These are phyloP conservation scores for Eupithecia pulchellata DNA, from an alignment of 2,888 invertebrate species.

Conservation along the genomic window DNA sequence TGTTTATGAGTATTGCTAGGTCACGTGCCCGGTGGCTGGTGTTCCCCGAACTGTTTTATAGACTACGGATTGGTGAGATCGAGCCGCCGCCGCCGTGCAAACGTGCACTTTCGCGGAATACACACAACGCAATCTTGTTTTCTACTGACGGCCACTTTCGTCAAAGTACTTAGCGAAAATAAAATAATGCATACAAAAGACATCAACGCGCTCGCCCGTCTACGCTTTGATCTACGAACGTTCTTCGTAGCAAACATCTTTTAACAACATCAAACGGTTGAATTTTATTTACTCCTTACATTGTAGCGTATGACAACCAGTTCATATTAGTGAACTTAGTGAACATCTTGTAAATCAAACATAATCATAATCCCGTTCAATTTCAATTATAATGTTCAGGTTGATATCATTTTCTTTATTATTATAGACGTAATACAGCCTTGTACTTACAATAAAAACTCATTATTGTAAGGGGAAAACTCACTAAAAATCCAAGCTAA, in stretches of 20 bases:
- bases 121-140: slow-evolving; percentile 32
- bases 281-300: background rate
- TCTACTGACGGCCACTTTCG: slow-evolving; percentile 29
- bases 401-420: too few relatives aligned
- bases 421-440: too few relatives aligned
- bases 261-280: background rate
- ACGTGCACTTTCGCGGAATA: slow-evolving; percentile 65
- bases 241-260: slow-evolving; percentile 11
- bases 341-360: background rate
- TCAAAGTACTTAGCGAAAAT: slow-evolving; percentile 26
- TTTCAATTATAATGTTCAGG: background rate
- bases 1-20: slow-evolving; percentile 40
- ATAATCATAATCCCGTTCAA: background rate
- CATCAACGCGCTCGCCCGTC: slow-evolving; percentile 34
- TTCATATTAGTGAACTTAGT: too few relatives aligned
- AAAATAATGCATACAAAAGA: slow-evolving; percentile 37
- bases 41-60: slow-evolving; percentile 78
- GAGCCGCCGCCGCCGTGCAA: slow-evolving; percentile 71
- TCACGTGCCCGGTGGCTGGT: slow-evolving; percentile 62
- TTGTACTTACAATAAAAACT: too few relatives aligned
- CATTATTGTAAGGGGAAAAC: too few relatives aligned
- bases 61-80: slow-evolving; percentile 80
- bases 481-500: too few relatives aligned
- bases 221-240: slow-evolving; percentile 30
- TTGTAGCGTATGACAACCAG: background rate